Evolutionary conservation across 2,888 invertebrate species (phyloP).

Genomic region (Eledone cirrhosa): DNA sequence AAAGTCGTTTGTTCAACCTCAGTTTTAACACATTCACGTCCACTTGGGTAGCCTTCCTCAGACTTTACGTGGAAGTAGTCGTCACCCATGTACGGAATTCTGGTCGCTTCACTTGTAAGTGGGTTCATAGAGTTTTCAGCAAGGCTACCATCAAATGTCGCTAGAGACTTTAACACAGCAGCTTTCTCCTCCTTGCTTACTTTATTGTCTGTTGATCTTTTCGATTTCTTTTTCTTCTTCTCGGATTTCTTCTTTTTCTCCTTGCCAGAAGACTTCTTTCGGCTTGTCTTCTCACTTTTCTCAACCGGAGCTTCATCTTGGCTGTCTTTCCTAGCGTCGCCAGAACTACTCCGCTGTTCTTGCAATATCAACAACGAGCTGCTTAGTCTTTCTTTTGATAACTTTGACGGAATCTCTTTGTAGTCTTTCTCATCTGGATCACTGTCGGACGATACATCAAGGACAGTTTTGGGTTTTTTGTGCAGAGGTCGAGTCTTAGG

Average conservation of each 20-base stretch:
- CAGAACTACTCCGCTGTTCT: constrained; percentile 3
- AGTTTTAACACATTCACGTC: not conserved
- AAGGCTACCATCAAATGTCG: not conserved
- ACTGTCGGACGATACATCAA: constrained; percentile 24
- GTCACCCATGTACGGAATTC: not conserved
- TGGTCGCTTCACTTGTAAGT: not conserved
- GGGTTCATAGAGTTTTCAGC: too few species aligned
- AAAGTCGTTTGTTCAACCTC: not conserved
- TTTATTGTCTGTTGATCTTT: constrained; percentile 35
- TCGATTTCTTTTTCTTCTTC: constrained; percentile 35
- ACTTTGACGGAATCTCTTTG: not conserved
- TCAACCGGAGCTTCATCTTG: not conserved
- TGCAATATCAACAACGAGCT: not conserved
- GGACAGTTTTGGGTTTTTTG: constrained; percentile 25
- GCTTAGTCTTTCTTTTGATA: not conserved
- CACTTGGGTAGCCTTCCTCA: not conserved
- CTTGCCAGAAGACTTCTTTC: constrained; percentile 29
- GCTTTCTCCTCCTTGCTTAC: constrained; percentile 38
- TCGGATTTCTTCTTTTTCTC: constrained; percentile 38
- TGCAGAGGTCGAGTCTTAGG: constrained; percentile 10
- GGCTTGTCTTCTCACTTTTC: not conserved
- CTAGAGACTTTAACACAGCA: not conserved
- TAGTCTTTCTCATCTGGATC: constrained; percentile 23
- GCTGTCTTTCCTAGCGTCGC: constrained; percentile 5
- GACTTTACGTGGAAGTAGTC: not conserved